Conservation (phyloP, 92 coral and sea anemone species). For the Chrysogorgia sp. region DNA sequence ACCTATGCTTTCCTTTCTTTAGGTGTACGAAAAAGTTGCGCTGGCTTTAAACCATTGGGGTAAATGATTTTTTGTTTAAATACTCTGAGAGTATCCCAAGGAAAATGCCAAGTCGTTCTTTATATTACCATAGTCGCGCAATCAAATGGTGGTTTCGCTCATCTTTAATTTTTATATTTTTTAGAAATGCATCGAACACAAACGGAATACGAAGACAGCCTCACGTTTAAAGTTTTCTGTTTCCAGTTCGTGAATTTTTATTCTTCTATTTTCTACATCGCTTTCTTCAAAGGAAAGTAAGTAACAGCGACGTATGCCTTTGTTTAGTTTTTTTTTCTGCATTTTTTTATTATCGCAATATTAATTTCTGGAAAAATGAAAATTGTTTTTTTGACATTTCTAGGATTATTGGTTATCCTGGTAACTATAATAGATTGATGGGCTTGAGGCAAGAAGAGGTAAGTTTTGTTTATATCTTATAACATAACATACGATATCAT, state of each 20-base stretch:
- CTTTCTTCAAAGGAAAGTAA: constrained; percentile 99
- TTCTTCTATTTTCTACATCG: constrained; percentile 98
- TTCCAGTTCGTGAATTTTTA: constrained; percentile 97
- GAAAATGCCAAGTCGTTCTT: background rate
- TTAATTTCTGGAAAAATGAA: too few relatives aligned
- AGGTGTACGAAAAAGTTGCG: constrained; percentile 98
- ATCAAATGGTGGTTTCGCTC: too few relatives aligned
- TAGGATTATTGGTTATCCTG: constrained; percentile 95
- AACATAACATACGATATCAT: too few relatives aligned
- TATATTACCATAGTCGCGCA: too few relatives aligned
- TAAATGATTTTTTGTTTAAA: constrained; percentile 40
- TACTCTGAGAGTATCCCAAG: background rate
- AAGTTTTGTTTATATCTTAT: background rate
- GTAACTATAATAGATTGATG: constrained; percentile 91
- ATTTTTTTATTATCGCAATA: too few relatives aligned
- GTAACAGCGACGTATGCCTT: too few relatives aligned
- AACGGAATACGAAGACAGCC: constrained; percentile 92
- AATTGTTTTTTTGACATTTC: constrained; percentile 4
- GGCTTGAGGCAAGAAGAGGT: constrained; percentile 99
- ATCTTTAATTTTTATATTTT: constrained; percentile 15
- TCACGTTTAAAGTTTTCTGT: constrained; percentile 97
- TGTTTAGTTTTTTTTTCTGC: too few relatives aligned
- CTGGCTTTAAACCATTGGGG: constrained; percentile 98
- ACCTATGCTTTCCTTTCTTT: constrained; percentile 3
- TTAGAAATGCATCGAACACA: constrained; percentile 98